Conservation (phyloP, 2,113 vertebrate species). For the Eolophus roseicapilla region DNA sequence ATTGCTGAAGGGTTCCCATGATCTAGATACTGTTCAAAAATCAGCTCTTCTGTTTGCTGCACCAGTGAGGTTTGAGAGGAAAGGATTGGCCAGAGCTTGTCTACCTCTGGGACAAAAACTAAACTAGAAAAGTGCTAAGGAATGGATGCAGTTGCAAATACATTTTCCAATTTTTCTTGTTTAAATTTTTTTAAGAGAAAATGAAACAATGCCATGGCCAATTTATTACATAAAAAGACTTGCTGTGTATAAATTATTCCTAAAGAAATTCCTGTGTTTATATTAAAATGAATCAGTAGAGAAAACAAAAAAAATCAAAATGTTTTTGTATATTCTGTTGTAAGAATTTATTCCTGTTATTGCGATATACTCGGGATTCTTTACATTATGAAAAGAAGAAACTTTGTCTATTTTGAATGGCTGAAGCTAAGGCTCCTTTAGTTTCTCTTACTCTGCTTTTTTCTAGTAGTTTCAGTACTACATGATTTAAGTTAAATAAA, state of each 20-base stretch:
- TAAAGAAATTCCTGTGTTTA: constrained; percentile 84
- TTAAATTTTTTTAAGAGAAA: constrained; percentile 73
- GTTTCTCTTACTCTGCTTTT: constrained; percentile 89
- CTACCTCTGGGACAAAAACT: constrained; percentile 78
- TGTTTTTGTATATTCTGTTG: constrained; percentile 89
- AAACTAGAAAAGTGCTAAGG: constrained; percentile 75
- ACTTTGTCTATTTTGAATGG: constrained; percentile 89
- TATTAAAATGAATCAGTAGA: constrained; percentile 86
- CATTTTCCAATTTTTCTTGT: constrained; percentile 80
- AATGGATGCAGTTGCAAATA: constrained; percentile 79
- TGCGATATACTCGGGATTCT: constrained; percentile 85
- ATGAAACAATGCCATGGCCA: constrained; percentile 79
- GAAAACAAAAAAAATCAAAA: constrained; percentile 76
- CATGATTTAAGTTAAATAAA: constrained; percentile 90
- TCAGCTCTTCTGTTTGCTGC: constrained; percentile 74
- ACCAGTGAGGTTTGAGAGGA: constrained; percentile 76
- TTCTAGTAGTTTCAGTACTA: constrained; percentile 89
- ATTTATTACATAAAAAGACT: constrained; percentile 85
- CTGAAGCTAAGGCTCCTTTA: constrained; percentile 84
- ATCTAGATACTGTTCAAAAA: not conserved
- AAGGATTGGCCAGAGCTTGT: constrained; percentile 78
- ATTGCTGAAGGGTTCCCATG: not conserved
- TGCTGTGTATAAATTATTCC: constrained; percentile 88
- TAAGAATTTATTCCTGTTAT: constrained; percentile 88
- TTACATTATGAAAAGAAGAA: constrained; percentile 83